Evolutionary conservation across 2,888 invertebrate species (phyloP).

Genomic region (Chelonus formosanus): DNA sequence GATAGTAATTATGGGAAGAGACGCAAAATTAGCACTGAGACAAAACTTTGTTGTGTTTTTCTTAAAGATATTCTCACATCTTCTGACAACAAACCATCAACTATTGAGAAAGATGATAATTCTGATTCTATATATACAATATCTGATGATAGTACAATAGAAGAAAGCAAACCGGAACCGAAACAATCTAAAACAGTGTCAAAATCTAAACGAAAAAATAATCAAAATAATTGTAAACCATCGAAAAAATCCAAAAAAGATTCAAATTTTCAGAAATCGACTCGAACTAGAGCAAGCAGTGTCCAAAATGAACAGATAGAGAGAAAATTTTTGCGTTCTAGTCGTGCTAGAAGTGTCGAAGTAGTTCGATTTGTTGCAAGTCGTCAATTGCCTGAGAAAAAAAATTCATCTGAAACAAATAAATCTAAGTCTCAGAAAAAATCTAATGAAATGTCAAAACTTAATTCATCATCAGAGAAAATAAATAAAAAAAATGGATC

Average conservation of each 20-base stretch:
- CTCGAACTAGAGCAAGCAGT: constrained; percentile 14
- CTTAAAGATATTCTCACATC: constrained; percentile 52
- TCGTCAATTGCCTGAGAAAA: background rate
- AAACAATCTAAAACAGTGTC: background rate
- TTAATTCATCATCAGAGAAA: too few species aligned
- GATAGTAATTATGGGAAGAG: constrained; percentile 31
- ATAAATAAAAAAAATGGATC: too few species aligned
- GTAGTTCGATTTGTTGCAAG: constrained; percentile 3
- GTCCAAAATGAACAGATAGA: constrained; percentile 3
- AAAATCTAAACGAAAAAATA: constrained; percentile 36
- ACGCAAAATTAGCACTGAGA: constrained; percentile 30
- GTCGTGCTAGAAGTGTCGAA: constrained; percentile 8
- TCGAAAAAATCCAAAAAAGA: constrained; percentile 19
- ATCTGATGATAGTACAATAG: constrained; percentile 32
- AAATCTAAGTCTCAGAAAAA: too few species aligned
- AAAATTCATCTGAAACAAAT: background rate
- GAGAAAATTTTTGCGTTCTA: constrained; percentile 6
- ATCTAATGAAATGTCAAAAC: too few species aligned
- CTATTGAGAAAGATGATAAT: constrained; percentile 44
- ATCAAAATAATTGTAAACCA: constrained; percentile 21
- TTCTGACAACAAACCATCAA: constrained; percentile 25
- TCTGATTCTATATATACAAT: constrained; percentile 45
- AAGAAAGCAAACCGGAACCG: background rate
- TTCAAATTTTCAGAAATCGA: background rate
- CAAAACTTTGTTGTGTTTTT: constrained; percentile 55